Conservation (phyloP, 2,888 invertebrate genomes). For the Apocheima hispidaria region DNA sequence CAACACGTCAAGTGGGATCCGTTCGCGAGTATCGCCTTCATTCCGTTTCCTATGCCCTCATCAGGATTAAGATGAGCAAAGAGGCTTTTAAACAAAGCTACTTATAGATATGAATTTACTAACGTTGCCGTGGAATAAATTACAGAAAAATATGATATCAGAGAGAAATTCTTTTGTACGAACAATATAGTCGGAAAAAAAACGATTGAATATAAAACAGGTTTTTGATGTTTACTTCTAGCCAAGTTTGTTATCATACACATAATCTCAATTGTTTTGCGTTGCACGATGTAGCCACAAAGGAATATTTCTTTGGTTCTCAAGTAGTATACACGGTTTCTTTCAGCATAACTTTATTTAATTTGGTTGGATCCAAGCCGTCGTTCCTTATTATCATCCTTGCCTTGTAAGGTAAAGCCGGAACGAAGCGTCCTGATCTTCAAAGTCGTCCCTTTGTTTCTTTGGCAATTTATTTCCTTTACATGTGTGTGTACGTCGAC, state of each 20-base stretch:
- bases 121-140: constrained; percentile 31
- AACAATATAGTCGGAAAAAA: constrained; percentile 33
- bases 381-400: constrained; percentile 45
- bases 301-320: constrained; percentile 42
- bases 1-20: constrained; percentile 36
- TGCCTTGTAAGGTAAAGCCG: constrained; percentile 44
- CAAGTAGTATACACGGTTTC: constrained; percentile 38
- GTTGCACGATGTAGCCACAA: constrained; percentile 45
- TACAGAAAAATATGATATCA: constrained; percentile 47
- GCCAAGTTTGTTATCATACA: constrained; percentile 48
- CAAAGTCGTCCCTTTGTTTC: constrained; percentile 56
- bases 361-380: constrained; percentile 44
- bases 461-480: constrained; percentile 57
- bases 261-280: constrained; percentile 51
- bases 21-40: constrained; percentile 30
- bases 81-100: constrained; percentile 28
- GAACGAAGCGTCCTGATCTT: constrained; percentile 50
- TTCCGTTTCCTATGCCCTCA: constrained; percentile 23
- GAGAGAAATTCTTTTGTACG: constrained; percentile 45
- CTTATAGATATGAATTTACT: constrained; percentile 30
- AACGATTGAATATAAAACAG: constrained; percentile 53
- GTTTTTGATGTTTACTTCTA: constrained; percentile 50
- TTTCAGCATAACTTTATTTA: constrained; percentile 45
- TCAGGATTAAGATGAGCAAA: constrained; percentile 33
- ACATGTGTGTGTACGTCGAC: constrained; percentile 47